These are phyloP conservation scores for Theristicus caerulescens DNA, from an alignment of 2,113 vertebrate species.

Conservation along the genomic window DNA sequence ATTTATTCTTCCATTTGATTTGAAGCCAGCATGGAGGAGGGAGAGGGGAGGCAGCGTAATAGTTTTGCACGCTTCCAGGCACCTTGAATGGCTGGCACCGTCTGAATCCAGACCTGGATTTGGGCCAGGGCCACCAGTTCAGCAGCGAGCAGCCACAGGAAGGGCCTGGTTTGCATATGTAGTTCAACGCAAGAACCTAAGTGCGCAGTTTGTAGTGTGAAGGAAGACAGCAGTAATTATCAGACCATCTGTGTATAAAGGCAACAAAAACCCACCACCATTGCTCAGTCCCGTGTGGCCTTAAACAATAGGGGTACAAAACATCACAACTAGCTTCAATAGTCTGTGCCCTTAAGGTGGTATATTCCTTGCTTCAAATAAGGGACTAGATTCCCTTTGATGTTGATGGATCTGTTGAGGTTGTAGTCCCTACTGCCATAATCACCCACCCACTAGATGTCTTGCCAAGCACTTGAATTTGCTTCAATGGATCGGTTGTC, in stretches of 20 bases:
- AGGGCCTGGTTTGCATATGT: not conserved
- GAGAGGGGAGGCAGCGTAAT: not conserved
- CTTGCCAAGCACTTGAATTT: not conserved
- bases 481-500: not conserved
- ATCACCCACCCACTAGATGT: not conserved
- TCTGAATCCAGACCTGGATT: not conserved
- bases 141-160: not conserved
- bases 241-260: not conserved
- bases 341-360: not conserved
- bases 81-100: not conserved
- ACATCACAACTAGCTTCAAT: not conserved
- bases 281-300: not conserved
- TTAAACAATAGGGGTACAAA: not conserved
- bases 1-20: slow-evolving; percentile 9
- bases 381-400: not conserved
- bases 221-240: not conserved
- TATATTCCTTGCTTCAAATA: not conserved
- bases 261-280: not conserved
- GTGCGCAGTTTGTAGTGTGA: not conserved
- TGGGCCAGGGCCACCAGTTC: not conserved
- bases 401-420: not conserved
- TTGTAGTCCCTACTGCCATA: not conserved
- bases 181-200: not conserved
- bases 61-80: not conserved
- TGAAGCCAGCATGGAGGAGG: not conserved